Evolutionary conservation across 2,888 invertebrate species (phyloP).

Genomic region (Cloeon dipterum): DNA sequence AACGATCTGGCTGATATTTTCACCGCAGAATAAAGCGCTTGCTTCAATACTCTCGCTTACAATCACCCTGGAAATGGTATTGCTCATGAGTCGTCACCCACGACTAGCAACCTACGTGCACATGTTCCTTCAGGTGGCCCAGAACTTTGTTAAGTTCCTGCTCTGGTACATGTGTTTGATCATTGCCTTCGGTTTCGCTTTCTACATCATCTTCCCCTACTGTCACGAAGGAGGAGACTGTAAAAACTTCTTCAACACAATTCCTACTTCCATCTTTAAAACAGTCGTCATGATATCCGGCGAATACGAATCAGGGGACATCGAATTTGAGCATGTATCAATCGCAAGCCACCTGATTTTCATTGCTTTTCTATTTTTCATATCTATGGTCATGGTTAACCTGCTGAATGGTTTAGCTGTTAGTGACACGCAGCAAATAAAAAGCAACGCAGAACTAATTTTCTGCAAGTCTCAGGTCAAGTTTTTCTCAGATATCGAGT

Average conservation of each 20-base stretch:
- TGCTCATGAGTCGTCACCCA: constrained; percentile 63
- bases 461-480: too few species aligned
- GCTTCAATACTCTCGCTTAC: too few species aligned
- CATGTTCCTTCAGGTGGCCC: constrained; percentile 59
- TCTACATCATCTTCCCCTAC: constrained; percentile 45
- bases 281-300: constrained; percentile 72
- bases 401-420: constrained; percentile 66
- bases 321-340: constrained; percentile 45
- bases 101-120: constrained; percentile 57
- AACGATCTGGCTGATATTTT: too few species aligned
- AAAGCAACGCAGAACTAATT: too few species aligned
- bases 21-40: too few species aligned
- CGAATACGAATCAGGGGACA: constrained; percentile 19
- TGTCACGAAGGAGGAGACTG: constrained; percentile 24
- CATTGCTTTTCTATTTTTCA: constrained; percentile 55
- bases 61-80: too few species aligned
- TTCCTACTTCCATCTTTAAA: constrained; percentile 50
- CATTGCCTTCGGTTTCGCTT: constrained; percentile 58
- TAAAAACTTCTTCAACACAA: constrained; percentile 38
- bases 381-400: constrained; percentile 63
- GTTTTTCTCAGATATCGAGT: too few species aligned
- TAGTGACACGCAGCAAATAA: constrained; percentile 57
- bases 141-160: constrained; percentile 56
- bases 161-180: constrained; percentile 59
- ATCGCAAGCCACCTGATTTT: constrained; percentile 58